Conservation (phyloP, 2,797 vertebrate genomes). For the Eulemur mongoz region DNA sequence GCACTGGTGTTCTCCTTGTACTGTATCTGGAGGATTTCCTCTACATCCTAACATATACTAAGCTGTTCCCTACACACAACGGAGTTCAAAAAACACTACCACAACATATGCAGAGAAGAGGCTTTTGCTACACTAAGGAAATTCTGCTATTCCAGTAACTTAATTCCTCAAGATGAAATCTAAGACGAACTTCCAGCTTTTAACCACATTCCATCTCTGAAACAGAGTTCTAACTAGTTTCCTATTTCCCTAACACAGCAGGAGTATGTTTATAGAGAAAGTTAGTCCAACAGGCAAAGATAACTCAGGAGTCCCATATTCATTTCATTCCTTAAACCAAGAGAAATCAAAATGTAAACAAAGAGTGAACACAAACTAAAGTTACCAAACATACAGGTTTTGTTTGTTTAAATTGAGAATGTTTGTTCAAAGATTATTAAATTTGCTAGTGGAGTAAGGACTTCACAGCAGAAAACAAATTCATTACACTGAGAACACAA, state of each 20-base stretch:
- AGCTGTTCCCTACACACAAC: not conserved
- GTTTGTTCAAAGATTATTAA: conserved; percentile 70
- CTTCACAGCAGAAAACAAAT: conserved; percentile 24
- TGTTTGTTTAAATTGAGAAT: conserved; percentile 60
- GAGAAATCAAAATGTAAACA: conserved; percentile 69
- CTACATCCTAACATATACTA: not conserved
- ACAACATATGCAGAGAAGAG: not conserved
- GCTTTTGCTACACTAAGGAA: not conserved
- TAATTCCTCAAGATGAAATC: conserved; percentile 25
- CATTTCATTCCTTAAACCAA: conserved; percentile 56
- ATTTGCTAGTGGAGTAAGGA: conserved; percentile 40
- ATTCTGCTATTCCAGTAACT: not conserved
- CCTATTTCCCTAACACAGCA: conserved; percentile 55
- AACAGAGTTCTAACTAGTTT: conserved; percentile 40
- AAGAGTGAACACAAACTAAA: conserved; percentile 62
- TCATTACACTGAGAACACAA: not conserved
- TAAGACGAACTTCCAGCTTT: conserved; percentile 35
- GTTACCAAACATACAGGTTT: conserved; percentile 52
- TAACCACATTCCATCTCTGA: not conserved
- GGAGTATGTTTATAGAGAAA: conserved; percentile 60
- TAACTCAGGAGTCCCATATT: conserved; percentile 50
- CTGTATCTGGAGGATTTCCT: not conserved
- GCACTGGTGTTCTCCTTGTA: not conserved
- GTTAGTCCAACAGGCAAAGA: conserved; percentile 24
- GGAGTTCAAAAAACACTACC: not conserved